Base-by-base conservation (phyloP, 2,888 invertebrate species). In the Microctonus brassicae region DNA sequence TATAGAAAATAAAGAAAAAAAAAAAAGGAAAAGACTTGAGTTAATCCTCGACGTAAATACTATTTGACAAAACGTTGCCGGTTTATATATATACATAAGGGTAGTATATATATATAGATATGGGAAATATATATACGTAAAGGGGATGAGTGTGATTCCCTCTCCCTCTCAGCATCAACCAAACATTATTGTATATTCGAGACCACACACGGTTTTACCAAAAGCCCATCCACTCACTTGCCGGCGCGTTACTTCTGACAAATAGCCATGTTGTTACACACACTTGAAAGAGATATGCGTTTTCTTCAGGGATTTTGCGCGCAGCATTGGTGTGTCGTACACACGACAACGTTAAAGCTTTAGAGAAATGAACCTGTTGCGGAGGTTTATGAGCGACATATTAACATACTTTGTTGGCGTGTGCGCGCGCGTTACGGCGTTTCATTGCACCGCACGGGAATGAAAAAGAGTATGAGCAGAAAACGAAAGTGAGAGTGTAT, bases 341-440 rank as follows among this genome's bases (percentile, higher is more conserved):
- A 47, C 47, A 47, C 47, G 6, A 4, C 47, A 6, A n/a, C 47
- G 6, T n/a, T n/a, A 47, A 47, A 47, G 75, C 78, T 76, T 76
- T 77, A 67, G 84, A 85, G 83, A 84, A 85, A 85, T 85, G 84
- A 84, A 85, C 85, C 85, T 85, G 85, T 85, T 85, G 85, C 85
- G 76, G 80, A 82, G 79, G 80, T 85, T 85, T 85, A 85, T 82
- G 85, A 83, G 80, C 77, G 82, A 80, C 84, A n/a, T n/a, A 85
- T 85, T 84, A 85, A 84, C 83, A 85, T 85, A 83, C 81, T 81
- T 82, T 81, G 82, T 81, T 82, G 80, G 80, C 77, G 76, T 76
- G n/a, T n/a, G n/a, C n/a, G 70, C 73, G 80, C 76, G 76, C 76
- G 71, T 74, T 75, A 68, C 71, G 67, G 73, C 68, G 39, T n/a